Conservation (phyloP, 2,113 vertebrate species). For the Anarrhichthys ocellatus region DNA sequence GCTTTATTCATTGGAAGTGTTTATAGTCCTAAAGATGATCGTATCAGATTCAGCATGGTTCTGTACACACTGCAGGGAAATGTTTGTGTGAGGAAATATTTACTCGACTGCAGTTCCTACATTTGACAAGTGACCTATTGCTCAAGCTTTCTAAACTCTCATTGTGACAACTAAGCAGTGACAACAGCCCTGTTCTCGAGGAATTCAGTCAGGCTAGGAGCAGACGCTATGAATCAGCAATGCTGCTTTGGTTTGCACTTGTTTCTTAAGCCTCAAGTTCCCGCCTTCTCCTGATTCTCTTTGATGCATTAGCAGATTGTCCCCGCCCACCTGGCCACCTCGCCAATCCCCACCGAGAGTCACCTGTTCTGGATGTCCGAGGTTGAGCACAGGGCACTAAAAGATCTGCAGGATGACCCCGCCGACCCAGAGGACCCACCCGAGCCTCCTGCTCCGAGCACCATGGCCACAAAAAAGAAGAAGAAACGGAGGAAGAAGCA, state of each 20-base stretch:
- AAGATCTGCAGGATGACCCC: conserved; percentile 79
- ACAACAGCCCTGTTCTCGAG: background rate
- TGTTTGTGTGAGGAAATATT: conserved; percentile 15
- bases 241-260: background rate
- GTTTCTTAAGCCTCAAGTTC: background rate
- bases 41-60: background rate
- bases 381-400: conserved; percentile 75
- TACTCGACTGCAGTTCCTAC: conserved; percentile 12
- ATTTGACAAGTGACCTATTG: conserved; percentile 30
- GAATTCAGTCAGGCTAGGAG: background rate
- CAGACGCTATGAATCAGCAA: conserved; percentile 8
- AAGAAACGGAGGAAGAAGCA: conserved; percentile 93
- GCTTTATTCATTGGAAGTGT: background rate
- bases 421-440: conserved; percentile 77
- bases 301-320: conserved; percentile 86
- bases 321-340: conserved; percentile 94
- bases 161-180: conserved; percentile 11
- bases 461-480: conserved; percentile 91
- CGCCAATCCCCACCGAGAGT: conserved; percentile 94
- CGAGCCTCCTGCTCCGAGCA: conserved; percentile 79
- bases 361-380: conserved; percentile 90
- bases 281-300: background rate
- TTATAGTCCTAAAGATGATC: background rate
- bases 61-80: background rate
- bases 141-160: background rate